Percentiles rank a stretch among this genome's conserved stretches.
These are phyloP conservation scores for Cephus pulcher DNA, from an alignment of 2,888 invertebrate species.

Conservation along the genomic window DNA sequence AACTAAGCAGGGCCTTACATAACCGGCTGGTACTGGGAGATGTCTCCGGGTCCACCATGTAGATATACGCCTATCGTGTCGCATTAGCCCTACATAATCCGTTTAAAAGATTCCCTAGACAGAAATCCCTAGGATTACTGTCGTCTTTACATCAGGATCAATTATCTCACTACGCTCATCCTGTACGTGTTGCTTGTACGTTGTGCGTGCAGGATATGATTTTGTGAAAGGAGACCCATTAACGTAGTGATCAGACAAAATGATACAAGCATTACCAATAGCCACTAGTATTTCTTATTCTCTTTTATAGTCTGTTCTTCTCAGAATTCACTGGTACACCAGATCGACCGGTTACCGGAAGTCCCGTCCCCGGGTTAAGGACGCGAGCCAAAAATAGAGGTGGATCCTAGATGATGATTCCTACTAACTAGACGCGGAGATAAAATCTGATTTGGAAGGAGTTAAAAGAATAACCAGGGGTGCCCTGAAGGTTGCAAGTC, in stretches of 20 bases:
- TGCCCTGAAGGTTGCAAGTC: slow-evolving; percentile 62
- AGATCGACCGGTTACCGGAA: neutral
- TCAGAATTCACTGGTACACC: neutral
- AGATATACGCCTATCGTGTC: neutral
- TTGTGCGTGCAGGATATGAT: neutral
- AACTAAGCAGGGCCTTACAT: slow-evolving; percentile 51
- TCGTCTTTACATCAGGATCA: neutral
- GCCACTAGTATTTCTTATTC: neutral
- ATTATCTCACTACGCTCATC: neutral
- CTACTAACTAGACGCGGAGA: neutral
- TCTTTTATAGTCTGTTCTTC: neutral
- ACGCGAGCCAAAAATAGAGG: neutral
- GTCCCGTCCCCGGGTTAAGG: neutral
- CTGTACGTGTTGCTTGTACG: neutral
- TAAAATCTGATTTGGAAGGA: neutral
- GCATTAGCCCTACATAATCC: neutral
- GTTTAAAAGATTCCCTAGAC: neutral
- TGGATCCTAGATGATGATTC: neutral
- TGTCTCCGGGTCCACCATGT: slow-evolving; percentile 10
- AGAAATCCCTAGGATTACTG: neutral
- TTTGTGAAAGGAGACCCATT: neutral
- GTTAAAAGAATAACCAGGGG: slow-evolving; percentile 19
- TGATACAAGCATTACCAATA: neutral
- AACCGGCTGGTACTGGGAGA: slow-evolving; percentile 35
- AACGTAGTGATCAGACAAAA: neutral